Evolutionary conservation across 2,113 vertebrate genomes (phyloP).

Genomic region (Rhea pennata): DNA sequence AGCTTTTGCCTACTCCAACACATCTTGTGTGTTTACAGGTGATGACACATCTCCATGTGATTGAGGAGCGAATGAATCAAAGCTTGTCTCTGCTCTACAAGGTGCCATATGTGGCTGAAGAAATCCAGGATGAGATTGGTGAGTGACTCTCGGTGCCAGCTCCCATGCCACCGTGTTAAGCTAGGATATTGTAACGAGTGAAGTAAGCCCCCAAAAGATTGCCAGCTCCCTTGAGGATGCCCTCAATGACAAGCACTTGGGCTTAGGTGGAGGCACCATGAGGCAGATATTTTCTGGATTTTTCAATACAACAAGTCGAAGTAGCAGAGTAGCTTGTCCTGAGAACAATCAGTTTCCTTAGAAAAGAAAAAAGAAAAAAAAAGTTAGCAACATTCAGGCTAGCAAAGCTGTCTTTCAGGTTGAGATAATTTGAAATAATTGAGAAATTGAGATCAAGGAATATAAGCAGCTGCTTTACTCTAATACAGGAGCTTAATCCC

Average conservation of each 20-base stretch:
- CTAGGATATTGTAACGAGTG: not conserved
- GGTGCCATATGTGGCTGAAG: slow-evolving; percentile 94
- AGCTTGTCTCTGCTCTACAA: slow-evolving; percentile 97
- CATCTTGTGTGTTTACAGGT: slow-evolving; percentile 78
- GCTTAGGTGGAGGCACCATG: not conserved
- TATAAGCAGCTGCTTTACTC: not conserved
- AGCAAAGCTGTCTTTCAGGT: not conserved
- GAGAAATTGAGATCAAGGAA: not conserved
- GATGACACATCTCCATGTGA: slow-evolving; percentile 98
- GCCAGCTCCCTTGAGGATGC: not conserved
- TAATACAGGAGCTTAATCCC: not conserved
- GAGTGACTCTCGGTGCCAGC: slow-evolving; percentile 61
- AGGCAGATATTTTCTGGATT: not conserved
- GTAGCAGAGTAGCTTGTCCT: not conserved
- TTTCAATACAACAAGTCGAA: not conserved
- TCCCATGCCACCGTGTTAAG: not conserved
- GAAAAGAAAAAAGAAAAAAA: not conserved
- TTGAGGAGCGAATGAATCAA: slow-evolving; percentile 98
- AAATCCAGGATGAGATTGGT: slow-evolving; percentile 97
- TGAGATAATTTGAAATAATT: not conserved
- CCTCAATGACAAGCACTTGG: accelerated
- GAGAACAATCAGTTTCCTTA: not conserved
- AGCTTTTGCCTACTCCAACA: not conserved
- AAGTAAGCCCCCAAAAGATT: not conserved
- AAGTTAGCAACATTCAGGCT: not conserved